A percentile compares a stretch with the other conserved stretches of the same genome.
phyloP scores from a whole-genome alignment of 2,888 invertebrate genomes.

The Parthenolecanium corni region DNA sequence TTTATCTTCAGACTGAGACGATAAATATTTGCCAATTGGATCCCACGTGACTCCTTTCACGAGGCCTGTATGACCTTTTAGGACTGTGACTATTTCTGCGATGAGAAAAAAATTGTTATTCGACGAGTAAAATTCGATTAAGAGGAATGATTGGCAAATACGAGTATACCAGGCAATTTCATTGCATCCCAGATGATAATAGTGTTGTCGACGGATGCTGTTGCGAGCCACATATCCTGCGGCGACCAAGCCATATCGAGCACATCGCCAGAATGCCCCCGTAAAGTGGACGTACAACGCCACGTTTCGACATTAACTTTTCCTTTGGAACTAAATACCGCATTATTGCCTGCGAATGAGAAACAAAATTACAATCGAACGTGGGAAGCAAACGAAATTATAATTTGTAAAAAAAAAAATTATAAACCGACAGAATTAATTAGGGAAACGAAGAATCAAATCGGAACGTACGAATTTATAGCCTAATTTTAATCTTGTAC shows the following conservation, averaged over 20 bases:
- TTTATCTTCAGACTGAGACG: conserved; percentile 93
- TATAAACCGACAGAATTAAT: no score
- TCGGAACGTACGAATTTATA: no score
- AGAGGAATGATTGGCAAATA: no score
- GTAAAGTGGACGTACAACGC: conserved; percentile 75
- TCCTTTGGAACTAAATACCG: conserved; percentile 42
- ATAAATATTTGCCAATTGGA: conserved; percentile 92
- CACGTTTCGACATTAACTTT: conserved; percentile 84
- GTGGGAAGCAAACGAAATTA: neutral
- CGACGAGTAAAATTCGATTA: no score
- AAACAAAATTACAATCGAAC: neutral
- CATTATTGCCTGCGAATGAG: conserved; percentile 33
- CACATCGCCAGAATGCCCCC: conserved; percentile 88
- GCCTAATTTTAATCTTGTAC: no score
- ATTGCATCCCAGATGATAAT: conserved; percentile 96
- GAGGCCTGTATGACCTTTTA: conserved; percentile 83
- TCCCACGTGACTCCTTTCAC: conserved; percentile 99
- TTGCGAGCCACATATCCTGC: conserved; percentile 83
- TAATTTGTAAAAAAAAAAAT: neutral
- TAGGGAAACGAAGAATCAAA: no score
- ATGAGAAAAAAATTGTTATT: conserved; percentile 31
- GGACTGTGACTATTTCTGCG: conserved; percentile 56
- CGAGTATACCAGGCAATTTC: conserved; percentile 66
- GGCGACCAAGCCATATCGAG: conserved; percentile 95
- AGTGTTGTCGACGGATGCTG: conserved; percentile 92